Base-by-base conservation (phyloP, 1,140 invertebrate species). In the Linepithema humile region DNA sequence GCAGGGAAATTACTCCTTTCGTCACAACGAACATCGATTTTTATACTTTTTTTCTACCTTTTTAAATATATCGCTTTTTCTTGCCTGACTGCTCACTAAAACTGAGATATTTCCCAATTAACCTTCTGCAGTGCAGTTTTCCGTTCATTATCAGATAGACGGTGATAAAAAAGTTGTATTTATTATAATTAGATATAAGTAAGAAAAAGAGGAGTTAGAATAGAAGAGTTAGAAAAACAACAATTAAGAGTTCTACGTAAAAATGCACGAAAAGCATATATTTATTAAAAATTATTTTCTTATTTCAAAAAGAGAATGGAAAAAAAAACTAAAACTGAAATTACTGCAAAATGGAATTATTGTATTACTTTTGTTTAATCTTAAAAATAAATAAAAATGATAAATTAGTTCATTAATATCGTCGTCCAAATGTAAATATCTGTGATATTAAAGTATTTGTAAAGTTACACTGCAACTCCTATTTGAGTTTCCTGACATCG, bases 91-190 rank as follows among this genome's bases (percentile, higher is more conserved):
- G 3, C 40, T 35, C 57, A 38, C 29, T 35, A 74, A 55, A 70
- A 55, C 7, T 38, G 6, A 26, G 20, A 75, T 75, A 62, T 75
- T 29, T 75, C 12, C 32, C 38, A 78, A 78, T 78, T 78, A 78
- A 67, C n/a, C 26, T 23, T 45, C 57, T 32, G 9, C 53, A 4
- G 2, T 59, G 23, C 35, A 20, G 3, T 38, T 62, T 3, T 75
- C 12, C 40, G 15, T 10, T 45, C n/a, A 35, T 60, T 60, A 62
- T 20, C 10, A 29, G 43, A n/a, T 32, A 6, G 17, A 38, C 64
- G 6, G 53, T 78, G n/a, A 75, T 77, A 32, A 67, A 65, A 35
- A 53, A 77, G 20, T 26, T 64, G 45, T 32, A 23, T 50, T 50
- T 23, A 26, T 53, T 50, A 65, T 53, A 35, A 1, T 77, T 77